These are phyloP conservation scores for Embiotoca jacksoni DNA, from an alignment of 2,113 vertebrate species.

Conservation along the genomic window DNA sequence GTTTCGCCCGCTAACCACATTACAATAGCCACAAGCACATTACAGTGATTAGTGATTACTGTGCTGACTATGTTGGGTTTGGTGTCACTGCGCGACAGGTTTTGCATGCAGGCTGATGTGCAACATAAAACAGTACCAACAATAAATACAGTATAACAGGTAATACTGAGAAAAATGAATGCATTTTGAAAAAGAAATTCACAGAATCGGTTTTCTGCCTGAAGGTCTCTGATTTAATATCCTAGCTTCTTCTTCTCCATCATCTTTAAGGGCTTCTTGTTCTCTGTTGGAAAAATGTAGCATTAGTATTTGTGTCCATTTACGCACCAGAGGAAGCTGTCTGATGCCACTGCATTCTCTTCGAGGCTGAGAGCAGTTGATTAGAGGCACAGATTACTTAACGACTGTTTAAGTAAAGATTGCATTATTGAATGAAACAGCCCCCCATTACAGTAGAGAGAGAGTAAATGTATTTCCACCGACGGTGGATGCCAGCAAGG, in stretches of 20 bases:
- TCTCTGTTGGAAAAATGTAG: constrained; percentile 22
- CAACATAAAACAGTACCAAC: no score
- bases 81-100: no score
- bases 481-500: constrained; percentile 28
- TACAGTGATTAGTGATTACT: no score
- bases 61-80: no score
- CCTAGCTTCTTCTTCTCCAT: constrained; percentile 23
- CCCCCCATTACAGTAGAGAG: constrained; percentile 20
- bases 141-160: no score
- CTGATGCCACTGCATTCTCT: constrained; percentile 10
- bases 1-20: no score
- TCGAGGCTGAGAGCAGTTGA: constrained; percentile 21
- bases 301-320: constrained; percentile 31
- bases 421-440: constrained; percentile 33
- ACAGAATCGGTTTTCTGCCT: background rate
- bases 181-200: no score
- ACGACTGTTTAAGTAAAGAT: constrained; percentile 42
- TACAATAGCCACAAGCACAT: no score
- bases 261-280: background rate
- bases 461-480: constrained; percentile 28
- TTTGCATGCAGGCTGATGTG: no score
- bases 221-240: background rate
- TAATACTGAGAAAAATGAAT: no score
- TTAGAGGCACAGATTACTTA: constrained; percentile 42
- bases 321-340: background rate